These are phyloP conservation scores for Sanderia malayensis DNA, from an alignment of 30 jellyfish, hydroid and myxozoan species.

Conservation along the genomic window DNA sequence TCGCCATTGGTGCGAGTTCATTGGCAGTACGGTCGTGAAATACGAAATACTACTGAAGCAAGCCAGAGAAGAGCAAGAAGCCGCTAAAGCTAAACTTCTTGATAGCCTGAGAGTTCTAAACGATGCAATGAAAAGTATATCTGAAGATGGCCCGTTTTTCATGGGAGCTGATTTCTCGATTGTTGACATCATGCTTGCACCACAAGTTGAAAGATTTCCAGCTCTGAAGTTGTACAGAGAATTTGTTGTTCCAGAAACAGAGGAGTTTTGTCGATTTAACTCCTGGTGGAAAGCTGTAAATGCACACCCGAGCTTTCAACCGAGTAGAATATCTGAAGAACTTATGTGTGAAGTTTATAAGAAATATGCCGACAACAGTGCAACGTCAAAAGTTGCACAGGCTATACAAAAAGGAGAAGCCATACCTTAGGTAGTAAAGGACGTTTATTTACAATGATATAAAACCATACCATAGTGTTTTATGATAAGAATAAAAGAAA, in stretches of 20 bases:
- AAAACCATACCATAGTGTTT: too few relatives aligned
- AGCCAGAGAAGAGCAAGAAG: constrained; percentile 26
- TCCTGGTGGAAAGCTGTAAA: constrained; percentile 62
- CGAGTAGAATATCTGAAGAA: constrained; percentile 14
- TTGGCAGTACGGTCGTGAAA: constrained; percentile 13
- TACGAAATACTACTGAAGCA: constrained; percentile 24
- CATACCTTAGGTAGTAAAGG: constrained; percentile 34
- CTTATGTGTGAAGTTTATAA: constrained; percentile 10
- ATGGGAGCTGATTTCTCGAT: constrained; percentile 49
- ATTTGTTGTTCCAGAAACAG: constrained; percentile 50
- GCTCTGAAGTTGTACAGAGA: constrained; percentile 44
- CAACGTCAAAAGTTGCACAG: constrained; percentile 55
- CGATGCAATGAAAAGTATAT: constrained; percentile 44
- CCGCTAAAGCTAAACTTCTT: constrained; percentile 25
- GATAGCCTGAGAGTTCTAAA: constrained; percentile 11
- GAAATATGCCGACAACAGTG: constrained; percentile 30
- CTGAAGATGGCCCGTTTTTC: constrained; percentile 66
- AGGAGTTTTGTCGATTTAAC: constrained; percentile 37
- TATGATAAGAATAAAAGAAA: too few relatives aligned
- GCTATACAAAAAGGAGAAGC: constrained; percentile 33
- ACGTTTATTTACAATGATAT: too few relatives aligned
- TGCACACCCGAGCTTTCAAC: constrained; percentile 42
- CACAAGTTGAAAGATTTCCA: constrained; percentile 56
- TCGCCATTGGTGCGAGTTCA: constrained; percentile 48
- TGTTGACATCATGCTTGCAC: constrained; percentile 64